These are phyloP conservation scores for Nemurella pictetii DNA, from an alignment of 2,888 invertebrate genomes.

Conservation along the genomic window DNA sequence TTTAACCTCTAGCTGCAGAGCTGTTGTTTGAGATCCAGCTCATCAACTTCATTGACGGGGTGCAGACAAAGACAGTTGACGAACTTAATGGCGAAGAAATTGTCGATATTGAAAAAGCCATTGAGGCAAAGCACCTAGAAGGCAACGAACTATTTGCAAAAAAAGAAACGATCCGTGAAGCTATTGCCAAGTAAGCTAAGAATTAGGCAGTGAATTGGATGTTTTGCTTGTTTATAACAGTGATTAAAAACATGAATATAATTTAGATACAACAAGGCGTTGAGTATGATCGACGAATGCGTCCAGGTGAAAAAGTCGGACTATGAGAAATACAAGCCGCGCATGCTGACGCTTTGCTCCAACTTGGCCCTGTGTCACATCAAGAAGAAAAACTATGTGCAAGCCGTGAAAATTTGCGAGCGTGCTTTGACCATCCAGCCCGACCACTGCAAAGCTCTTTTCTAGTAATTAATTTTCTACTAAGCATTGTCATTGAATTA, in stretches of 20 bases:
- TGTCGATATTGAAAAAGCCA: slow-evolving; percentile 64
- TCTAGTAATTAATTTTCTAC: slow-evolving; percentile 10
- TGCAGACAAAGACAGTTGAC: slow-evolving; percentile 54
- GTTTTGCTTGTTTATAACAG: not conserved
- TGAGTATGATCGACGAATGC: slow-evolving; percentile 65
- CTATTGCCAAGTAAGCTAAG: slow-evolving; percentile 42
- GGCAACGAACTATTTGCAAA: slow-evolving; percentile 60
- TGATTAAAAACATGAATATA: not conserved
- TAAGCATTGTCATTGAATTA: too few relatives aligned
- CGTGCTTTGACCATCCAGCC: not conserved
- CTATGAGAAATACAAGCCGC: slow-evolving; percentile 62
- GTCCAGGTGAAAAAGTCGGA: slow-evolving; percentile 67
- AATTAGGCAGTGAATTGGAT: not conserved
- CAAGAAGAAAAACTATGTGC: slow-evolving; percentile 2
- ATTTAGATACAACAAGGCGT: slow-evolving; percentile 62
- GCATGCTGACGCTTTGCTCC: slow-evolving; percentile 67
- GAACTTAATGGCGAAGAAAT: slow-evolving; percentile 56
- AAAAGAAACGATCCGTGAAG: slow-evolving; percentile 36
- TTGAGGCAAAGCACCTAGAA: slow-evolving; percentile 63
- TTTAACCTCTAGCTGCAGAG: slow-evolving; percentile 57
- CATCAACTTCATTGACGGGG: slow-evolving; percentile 61
- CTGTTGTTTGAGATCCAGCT: slow-evolving; percentile 76
- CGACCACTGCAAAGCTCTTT: slow-evolving; percentile 12
- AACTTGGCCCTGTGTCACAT: slow-evolving; percentile 75
- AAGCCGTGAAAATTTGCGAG: not conserved